Conservation (phyloP, 2,888 invertebrate genomes). For the Cephus sareptanus region DNA sequence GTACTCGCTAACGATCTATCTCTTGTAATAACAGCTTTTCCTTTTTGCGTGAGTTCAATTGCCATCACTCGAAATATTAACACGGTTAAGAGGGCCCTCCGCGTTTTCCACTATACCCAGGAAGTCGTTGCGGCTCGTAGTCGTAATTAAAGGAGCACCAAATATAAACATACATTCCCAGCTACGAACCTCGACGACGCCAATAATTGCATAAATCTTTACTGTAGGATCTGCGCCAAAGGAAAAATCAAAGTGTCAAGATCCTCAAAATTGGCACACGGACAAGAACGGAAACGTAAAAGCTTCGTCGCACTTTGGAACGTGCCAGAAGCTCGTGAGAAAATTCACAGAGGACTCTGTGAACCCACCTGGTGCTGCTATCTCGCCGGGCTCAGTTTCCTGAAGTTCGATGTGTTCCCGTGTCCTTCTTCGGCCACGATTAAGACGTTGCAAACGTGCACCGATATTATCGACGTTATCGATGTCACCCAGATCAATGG, state of each 20-base stretch:
- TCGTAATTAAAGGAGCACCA: too few species aligned
- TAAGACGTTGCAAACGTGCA: constrained; percentile 44
- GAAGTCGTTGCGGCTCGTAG: too few species aligned
- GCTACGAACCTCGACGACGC: neutral
- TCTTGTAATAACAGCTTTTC: too few species aligned
- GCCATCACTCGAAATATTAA: too few species aligned
- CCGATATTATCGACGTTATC: constrained; percentile 62
- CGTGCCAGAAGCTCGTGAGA: neutral
- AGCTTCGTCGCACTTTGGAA: neutral
- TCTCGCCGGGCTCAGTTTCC: constrained; percentile 40
- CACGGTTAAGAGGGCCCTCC: too few species aligned
- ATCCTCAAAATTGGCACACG: neutral
- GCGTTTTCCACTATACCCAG: too few species aligned
- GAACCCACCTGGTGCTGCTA: neutral
- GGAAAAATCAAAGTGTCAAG: neutral
- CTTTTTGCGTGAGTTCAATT: too few species aligned
- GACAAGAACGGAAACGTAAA: neutral
- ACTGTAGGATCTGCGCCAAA: neutral
- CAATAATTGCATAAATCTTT: neutral
- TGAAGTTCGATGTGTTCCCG: constrained; percentile 61
- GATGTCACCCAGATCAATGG: constrained; percentile 60
- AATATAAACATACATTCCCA: neutral
- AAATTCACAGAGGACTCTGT: neutral
- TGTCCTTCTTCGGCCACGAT: constrained; percentile 36
- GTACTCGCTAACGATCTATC: too few species aligned